Conservation (phyloP, 2,888 invertebrate species). For the Hedya salicella region DNA sequence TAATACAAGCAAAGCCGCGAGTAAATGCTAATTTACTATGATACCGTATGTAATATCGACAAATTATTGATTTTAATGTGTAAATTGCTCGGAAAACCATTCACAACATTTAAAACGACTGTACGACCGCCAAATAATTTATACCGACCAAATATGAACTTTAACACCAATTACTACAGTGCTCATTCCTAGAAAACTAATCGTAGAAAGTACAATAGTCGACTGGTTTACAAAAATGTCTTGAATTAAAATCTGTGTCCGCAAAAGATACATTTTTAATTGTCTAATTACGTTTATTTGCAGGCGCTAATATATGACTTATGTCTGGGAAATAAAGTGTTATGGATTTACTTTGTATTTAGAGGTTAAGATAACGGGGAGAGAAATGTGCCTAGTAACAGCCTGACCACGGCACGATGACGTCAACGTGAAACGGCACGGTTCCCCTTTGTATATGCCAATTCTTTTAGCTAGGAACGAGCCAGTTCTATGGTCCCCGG, state of each 20-base stretch:
- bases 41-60: no score
- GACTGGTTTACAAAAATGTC: slow-evolving; percentile 26
- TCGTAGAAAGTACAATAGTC: slow-evolving; percentile 26
- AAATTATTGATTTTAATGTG: no score
- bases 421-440: no score
- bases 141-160: not conserved
- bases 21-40: no score
- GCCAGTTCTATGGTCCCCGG: no score
- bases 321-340: not conserved
- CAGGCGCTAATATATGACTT: not conserved
- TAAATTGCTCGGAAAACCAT: no score
- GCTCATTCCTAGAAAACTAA: not conserved
- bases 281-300: slow-evolving; percentile 7
- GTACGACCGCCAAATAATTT: no score
- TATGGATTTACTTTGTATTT: slow-evolving; percentile 1
- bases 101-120: no score
- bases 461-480: no score
- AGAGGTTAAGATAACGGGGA: slow-evolving; percentile 3
- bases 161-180: not conserved
- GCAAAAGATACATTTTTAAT: slow-evolving; percentile 31
- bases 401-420: no score
- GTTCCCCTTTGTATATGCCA: no score
- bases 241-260: slow-evolving; percentile 24
- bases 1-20: no score
- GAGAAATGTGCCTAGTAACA: not conserved